Base-by-base conservation (phyloP, 1,140 invertebrate species). In the Aleiodes sp. region DNA sequence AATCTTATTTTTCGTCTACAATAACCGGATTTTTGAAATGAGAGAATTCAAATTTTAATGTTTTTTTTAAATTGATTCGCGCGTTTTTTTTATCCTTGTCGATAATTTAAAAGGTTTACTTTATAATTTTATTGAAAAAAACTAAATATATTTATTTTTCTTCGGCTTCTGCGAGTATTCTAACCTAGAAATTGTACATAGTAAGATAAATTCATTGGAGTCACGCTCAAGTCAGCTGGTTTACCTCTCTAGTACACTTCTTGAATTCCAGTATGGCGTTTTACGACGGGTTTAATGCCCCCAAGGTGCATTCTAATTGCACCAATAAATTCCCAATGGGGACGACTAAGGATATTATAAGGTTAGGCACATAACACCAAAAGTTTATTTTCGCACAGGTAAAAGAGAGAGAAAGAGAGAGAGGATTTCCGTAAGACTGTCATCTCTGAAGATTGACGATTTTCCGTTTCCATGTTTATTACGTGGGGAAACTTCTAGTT, bases 241-340 rank as follows among this genome's bases (percentile, higher is more conserved):
- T 52, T 52, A 52, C 46, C 76, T 77, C 80, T 82, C 77, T 75
- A 52, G 26, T 52, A 21, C 46, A 16, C 46, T 9, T 24, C 24
- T 28, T 31, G 10, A 10, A 26, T 46, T 80, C 78, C 74, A 78
- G 75, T 78, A 78, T 78, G 78, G 78, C 77, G 75, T 84, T 84
- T 84, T 84, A 84, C 81, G 82, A 84, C 46, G 80, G 80, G 81
- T 82, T 86, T 84, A 84, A 86, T 84, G 79, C 77, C 79, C 80
- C 77, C 77, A 77, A 85, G 80, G 81, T 84, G 83, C 80, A 82
- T 82, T 82, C 80, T 84, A 85, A 86, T 86, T 84, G 80, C 80
- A 70, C 74, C 80, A 81, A 86, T 85, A 86, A 86, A 85, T 86
- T 83, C 77, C 76, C 74, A 80, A 76, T 76, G 77, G 57, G 28